Percentiles rank a stretch among this genome's conserved stretches.
These are phyloP conservation scores for Mergus octosetaceus DNA, from an alignment of 2,797 vertebrate genomes.

Conservation along the genomic window DNA sequence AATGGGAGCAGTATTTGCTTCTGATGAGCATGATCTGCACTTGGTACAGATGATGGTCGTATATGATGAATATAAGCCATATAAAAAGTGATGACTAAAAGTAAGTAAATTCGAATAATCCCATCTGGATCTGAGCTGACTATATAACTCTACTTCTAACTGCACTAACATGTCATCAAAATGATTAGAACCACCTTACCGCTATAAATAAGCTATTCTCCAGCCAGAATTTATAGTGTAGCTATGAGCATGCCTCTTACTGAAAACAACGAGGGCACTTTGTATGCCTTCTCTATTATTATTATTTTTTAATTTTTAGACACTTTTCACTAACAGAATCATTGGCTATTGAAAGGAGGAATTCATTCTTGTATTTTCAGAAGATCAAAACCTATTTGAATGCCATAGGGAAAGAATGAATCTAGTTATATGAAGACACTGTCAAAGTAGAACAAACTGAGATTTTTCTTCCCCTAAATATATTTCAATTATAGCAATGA, in stretches of 20 bases:
- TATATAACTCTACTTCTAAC: background rate
- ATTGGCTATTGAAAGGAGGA: background rate
- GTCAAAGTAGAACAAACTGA: background rate
- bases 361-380: slow-evolving; percentile 9
- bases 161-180: background rate
- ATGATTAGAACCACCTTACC: background rate
- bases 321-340: background rate
- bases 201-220: background rate
- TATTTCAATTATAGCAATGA: slow-evolving; percentile 11
- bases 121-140: background rate
- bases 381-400: slow-evolving; percentile 9
- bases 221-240: background rate
- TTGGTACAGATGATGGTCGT: background rate
- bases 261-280: background rate
- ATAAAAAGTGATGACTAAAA: background rate
- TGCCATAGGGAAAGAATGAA: background rate
- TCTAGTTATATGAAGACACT: background rate
- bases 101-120: background rate
- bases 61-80: background rate
- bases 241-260: background rate
- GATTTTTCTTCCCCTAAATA: background rate
- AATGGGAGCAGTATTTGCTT: background rate
- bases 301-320: background rate
- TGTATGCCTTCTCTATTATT: background rate
- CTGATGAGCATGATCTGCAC: background rate